Conservation (phyloP, 2,113 vertebrate genomes). For the Epinephelus lanceolatus region DNA sequence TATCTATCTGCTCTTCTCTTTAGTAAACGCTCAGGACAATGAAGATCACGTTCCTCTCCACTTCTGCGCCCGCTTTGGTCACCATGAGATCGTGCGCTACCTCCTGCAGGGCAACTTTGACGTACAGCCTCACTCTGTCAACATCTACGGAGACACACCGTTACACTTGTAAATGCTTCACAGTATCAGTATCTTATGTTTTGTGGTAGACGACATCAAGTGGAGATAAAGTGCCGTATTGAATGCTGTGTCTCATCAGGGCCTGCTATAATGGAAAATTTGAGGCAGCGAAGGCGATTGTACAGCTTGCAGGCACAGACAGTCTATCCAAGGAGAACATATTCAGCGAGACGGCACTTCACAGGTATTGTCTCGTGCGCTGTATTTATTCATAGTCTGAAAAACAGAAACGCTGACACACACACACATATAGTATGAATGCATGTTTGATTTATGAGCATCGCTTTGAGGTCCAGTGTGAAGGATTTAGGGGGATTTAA, state of each 20-base stretch:
- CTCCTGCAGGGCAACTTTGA: constrained; percentile 89
- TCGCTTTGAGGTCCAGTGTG: neutral
- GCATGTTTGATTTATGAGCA: neutral
- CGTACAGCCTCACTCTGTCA: constrained; percentile 91
- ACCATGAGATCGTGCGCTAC: constrained; percentile 88
- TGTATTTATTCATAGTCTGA: neutral
- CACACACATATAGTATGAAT: neutral
- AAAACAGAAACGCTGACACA: neutral
- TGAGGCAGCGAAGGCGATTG: constrained; percentile 90
- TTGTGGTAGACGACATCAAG: neutral
- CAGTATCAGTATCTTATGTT: neutral
- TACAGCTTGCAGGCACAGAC: constrained; percentile 91
- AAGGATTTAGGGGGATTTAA: too few species aligned
- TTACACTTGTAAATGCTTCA: constrained; percentile 90
- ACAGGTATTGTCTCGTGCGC: constrained; percentile 83
- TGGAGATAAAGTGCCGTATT: neutral
- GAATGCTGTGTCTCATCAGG: constrained; percentile 75
- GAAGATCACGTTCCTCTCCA: constrained; percentile 94
- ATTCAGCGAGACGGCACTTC: constrained; percentile 96
- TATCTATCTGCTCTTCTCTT: constrained; percentile 24
- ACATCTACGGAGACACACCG: constrained; percentile 95
- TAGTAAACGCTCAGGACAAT: constrained; percentile 95
- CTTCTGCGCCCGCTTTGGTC: constrained; percentile 94
- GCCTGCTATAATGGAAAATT: constrained; percentile 94
- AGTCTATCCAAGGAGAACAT: constrained; percentile 96